Evolutionary conservation across 2,113 vertebrate species (phyloP).

Genomic region (Pagrus major): DNA sequence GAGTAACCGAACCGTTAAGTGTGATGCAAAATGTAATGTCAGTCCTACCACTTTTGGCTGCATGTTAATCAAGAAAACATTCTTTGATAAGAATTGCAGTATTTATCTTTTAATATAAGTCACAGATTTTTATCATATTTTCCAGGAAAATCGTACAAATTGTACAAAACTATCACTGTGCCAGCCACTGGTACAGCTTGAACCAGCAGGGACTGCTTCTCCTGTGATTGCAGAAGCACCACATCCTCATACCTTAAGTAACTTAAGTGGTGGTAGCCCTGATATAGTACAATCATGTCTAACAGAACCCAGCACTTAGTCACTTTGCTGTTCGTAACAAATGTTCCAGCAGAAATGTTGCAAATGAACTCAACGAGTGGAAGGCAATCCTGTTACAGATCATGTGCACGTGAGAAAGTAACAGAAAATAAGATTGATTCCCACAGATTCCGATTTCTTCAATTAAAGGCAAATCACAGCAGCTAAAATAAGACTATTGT

Average conservation of each 20-base stretch:
- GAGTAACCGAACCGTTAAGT: background rate
- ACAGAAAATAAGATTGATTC: background rate
- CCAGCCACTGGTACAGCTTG: no score
- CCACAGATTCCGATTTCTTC: background rate
- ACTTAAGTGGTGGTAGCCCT: background rate
- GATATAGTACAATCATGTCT: background rate
- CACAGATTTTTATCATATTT: background rate
- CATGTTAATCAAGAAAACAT: background rate
- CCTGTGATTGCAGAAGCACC: background rate
- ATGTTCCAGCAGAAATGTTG: no score
- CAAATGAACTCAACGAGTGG: no score
- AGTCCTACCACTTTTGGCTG: no score
- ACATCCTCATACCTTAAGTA: no score
- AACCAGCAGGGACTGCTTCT: no score
- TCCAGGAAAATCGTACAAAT: background rate
- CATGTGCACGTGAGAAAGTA: background rate
- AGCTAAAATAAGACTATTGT: background rate
- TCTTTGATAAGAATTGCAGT: background rate
- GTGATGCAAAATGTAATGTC: background rate
- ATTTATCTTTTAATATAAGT: background rate
- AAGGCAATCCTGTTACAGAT: no score
- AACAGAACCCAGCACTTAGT: background rate
- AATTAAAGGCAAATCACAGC: background rate
- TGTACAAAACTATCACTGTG: background rate
- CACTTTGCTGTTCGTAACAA: background rate